These are phyloP conservation scores for Ypsolopha scabrella DNA, from an alignment of 2,888 invertebrate genomes.

Conservation along the genomic window DNA sequence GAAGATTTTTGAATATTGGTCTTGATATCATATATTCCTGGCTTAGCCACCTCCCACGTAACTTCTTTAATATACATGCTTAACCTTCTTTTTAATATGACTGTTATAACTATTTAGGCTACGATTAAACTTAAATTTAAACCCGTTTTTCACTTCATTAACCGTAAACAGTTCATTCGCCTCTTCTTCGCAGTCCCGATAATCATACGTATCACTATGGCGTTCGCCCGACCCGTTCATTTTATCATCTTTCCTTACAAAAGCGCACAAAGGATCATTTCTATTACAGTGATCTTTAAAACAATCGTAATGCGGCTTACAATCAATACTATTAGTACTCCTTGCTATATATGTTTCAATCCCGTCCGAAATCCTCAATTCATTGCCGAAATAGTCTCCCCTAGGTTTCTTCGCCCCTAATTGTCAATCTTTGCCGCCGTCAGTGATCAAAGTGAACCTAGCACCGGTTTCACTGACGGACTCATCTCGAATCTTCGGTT, in stretches of 20 bases:
- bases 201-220: constrained; percentile 22
- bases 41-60: too few relatives aligned
- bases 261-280: neutral
- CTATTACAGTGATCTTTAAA: constrained; percentile 29
- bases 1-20: too few relatives aligned
- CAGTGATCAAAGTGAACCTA: constrained; percentile 51
- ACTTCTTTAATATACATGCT: too few relatives aligned
- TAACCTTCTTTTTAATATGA: constrained; percentile 42
- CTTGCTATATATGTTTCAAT: constrained; percentile 43
- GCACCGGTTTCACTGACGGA: constrained; percentile 52
- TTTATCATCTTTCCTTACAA: neutral
- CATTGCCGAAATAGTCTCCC: constrained; percentile 22
- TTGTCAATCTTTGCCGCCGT: constrained; percentile 56
- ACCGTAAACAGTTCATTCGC: constrained; percentile 27
- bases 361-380: constrained; percentile 26
- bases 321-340: constrained; percentile 55
- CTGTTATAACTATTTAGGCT: constrained; percentile 55
- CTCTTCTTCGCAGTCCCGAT: constrained; percentile 34
- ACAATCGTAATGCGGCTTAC: constrained; percentile 60
- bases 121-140: constrained; percentile 53
- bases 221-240: neutral
- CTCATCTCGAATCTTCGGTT: constrained; percentile 47
- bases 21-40: too few relatives aligned
- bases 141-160: constrained; percentile 36
- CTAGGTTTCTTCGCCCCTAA: constrained; percentile 16